Evolutionary conservation across 2,888 invertebrate species (phyloP).

Genomic region (Phyllotreta cruciferae): DNA sequence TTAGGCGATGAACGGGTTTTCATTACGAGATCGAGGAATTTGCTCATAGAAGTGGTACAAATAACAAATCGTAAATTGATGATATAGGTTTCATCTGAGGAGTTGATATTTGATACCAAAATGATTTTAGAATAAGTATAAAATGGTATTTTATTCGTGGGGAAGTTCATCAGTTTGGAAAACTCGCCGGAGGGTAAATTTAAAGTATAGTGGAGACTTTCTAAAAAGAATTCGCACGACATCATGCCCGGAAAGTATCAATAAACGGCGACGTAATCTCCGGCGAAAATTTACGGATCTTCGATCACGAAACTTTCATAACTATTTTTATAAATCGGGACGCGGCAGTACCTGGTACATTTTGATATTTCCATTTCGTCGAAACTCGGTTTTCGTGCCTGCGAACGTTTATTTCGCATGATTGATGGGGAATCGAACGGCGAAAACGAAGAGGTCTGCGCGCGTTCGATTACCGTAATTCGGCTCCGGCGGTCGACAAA

Average conservation of each 20-base stretch:
- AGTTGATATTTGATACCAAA: too few species aligned
- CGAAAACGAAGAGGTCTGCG: slow-evolving; percentile 13
- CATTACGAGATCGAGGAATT: too few species aligned
- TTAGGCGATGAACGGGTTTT: too few species aligned
- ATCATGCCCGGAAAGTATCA: slow-evolving; percentile 21
- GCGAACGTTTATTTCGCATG: slow-evolving; percentile 18
- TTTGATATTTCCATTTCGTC: slow-evolving; percentile 17
- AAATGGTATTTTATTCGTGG: too few species aligned
- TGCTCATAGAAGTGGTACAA: too few species aligned
- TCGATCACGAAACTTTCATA: slow-evolving; percentile 33
- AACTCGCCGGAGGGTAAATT: too few species aligned
- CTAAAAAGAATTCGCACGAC: slow-evolving; percentile 15
- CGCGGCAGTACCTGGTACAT: slow-evolving; percentile 37
- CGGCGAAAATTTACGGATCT: slow-evolving; percentile 20
- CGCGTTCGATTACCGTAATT: slow-evolving; percentile 3
- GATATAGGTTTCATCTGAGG: too few species aligned
- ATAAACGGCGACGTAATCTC: slow-evolving; percentile 18
- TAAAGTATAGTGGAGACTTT: background rate
- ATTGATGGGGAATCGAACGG: slow-evolving; percentile 25
- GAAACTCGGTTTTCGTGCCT: slow-evolving; percentile 23
- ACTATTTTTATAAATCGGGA: slow-evolving; percentile 33
- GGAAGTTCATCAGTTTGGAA: too few species aligned
- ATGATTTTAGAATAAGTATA: too few species aligned
- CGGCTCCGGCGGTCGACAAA: background rate
- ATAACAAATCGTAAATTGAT: too few species aligned